Percentiles rank a stretch among this genome's conserved stretches.
phyloP scores from a whole-genome alignment of 2,888 invertebrate genomes.

The Lepeophtheirus nordmannii region DNA sequence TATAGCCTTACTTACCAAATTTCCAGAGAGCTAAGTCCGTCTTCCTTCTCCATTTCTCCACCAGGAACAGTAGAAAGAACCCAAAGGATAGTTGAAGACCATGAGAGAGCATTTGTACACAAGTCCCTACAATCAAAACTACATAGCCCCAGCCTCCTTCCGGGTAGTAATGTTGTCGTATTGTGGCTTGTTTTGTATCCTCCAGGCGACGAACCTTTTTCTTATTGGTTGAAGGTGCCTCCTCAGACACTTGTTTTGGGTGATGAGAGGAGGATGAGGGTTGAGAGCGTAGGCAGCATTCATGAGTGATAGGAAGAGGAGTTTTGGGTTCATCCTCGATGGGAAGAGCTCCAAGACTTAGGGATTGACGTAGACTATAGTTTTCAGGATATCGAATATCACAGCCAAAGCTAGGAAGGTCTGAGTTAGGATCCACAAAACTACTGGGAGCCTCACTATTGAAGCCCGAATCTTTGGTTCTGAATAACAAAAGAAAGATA shows the following conservation, averaged over 20 bases:
- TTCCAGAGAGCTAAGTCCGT: conserved; percentile 6
- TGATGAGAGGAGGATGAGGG: not conserved
- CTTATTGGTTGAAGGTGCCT: not conserved
- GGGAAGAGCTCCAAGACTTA: conserved; percentile 1
- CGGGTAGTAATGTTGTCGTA: conserved; percentile 22
- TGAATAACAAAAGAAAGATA: not conserved
- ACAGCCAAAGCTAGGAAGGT: conserved; percentile 15
- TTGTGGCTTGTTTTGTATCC: conserved; percentile 19
- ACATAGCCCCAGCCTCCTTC: conserved; percentile 23
- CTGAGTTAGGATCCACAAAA: conserved; percentile 4
- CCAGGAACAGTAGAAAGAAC: conserved; percentile 2
- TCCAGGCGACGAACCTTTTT: not conserved
- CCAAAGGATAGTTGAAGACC: conserved; percentile 23
- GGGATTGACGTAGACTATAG: conserved; percentile 1
- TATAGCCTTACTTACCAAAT: not conserved
- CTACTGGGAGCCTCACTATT: conserved; percentile 20
- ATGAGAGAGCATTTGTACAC: conserved; percentile 16
- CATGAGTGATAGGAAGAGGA: not conserved
- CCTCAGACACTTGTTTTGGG: not conserved
- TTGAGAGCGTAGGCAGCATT: not conserved
- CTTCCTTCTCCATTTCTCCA: not conserved
- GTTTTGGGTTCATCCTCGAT: not conserved
- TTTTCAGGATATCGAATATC: not conserved
- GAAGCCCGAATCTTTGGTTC: conserved; percentile 19
- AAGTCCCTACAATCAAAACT: conserved; percentile 4